Conservation (phyloP, 2,113 vertebrate species). For the Thinocorus orbignyianus region DNA sequence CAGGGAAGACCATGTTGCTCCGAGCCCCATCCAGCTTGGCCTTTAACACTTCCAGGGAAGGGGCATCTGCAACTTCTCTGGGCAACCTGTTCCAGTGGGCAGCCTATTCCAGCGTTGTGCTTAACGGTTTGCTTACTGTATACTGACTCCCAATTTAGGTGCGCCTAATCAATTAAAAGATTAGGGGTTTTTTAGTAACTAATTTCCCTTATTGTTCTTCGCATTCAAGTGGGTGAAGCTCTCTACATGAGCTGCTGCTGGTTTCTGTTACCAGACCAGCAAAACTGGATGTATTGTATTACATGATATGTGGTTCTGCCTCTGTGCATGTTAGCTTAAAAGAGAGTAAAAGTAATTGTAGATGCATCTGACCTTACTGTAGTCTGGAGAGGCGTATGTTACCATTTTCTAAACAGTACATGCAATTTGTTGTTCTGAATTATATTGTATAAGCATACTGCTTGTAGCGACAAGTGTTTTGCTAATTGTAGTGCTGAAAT, state of each 20-base stretch:
- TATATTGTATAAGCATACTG: not conserved
- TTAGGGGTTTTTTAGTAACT: not conserved
- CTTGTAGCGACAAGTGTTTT: not conserved
- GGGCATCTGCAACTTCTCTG: not conserved
- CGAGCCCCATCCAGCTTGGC: not conserved
- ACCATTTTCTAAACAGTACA: not conserved
- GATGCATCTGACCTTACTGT: not conserved
- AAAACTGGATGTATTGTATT: not conserved
- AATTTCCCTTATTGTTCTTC: not conserved
- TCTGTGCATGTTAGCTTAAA: not conserved
- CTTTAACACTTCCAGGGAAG: not conserved
- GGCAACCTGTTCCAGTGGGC: not conserved
- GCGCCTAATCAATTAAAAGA: not conserved
- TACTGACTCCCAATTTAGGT: not conserved
- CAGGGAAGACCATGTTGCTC: not conserved
- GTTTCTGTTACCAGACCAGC: not conserved
- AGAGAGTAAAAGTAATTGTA: not conserved
- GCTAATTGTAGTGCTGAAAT: not conserved
- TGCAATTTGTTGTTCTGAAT: not conserved
- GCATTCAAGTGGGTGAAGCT: not conserved
- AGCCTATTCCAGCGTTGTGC: not conserved
- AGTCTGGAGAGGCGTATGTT: not conserved
- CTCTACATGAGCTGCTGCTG: not conserved
- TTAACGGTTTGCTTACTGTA: not conserved
- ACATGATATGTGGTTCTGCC: not conserved